Percentiles rank a stretch among this genome's conserved stretches.
These are phyloP conservation scores for Ectobius pallidus DNA, from an alignment of 2,888 invertebrate genomes.

Conservation along the genomic window DNA sequence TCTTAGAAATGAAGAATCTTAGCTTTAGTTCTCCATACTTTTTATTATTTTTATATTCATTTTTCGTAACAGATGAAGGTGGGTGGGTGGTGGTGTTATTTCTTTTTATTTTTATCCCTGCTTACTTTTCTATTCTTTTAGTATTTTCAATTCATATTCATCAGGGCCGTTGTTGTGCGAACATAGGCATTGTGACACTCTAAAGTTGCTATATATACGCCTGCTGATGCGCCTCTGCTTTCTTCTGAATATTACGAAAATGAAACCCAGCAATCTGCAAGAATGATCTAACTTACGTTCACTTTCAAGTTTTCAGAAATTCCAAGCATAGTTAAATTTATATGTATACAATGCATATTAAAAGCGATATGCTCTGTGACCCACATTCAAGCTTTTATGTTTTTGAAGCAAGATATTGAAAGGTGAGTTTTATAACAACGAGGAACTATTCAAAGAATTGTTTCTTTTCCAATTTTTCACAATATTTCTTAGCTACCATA, in stretches of 20 bases:
- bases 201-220: neutral
- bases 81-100: neutral
- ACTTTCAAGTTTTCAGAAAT: too few relatives aligned
- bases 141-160: conserved; percentile 21
- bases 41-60: conserved; percentile 3
- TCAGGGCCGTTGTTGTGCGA: neutral
- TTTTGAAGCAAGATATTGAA: too few relatives aligned
- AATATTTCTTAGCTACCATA: too few relatives aligned
- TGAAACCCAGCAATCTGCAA: neutral
- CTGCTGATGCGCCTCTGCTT: neutral
- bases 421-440: too few relatives aligned
- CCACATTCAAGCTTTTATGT: too few relatives aligned
- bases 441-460: too few relatives aligned
- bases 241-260: conserved; percentile 4
- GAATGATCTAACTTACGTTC: neutral
- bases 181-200: neutral
- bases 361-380: too few relatives aligned
- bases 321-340: too few relatives aligned
- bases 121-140: conserved; percentile 23
- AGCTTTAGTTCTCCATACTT: neutral
- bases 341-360: too few relatives aligned
- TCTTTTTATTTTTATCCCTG: neutral
- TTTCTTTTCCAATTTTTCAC: too few relatives aligned
- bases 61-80: neutral
- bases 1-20: conserved; percentile 4